Base-by-base conservation (phyloP, 2,888 invertebrate genomes). In the Phaonia tiefii region DNA sequence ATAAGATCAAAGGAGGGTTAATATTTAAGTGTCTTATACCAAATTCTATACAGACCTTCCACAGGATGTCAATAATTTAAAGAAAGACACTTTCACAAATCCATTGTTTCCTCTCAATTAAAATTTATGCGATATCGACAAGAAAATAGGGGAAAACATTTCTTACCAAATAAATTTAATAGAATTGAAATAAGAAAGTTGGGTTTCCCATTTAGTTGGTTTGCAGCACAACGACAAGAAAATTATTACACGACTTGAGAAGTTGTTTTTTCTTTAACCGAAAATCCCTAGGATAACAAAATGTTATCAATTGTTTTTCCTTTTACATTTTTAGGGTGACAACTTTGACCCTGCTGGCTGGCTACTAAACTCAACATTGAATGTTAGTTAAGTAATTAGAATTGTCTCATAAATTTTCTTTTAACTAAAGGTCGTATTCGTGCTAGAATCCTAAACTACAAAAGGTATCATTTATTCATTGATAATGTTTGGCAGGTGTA, bases 51-150 rank as follows among this genome's bases (percentile, higher is more conserved):
- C 46, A 44, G 54, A 70, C 58, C 37, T 58, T 44, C 44, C 74
- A 46, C 77, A 77, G 80, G 80, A 80, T 77, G 66, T 74, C 74
- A 54, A 74, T 80, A 77, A 74, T 74, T 80, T 74, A 66, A 80
- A 74, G 70, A 74, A 67, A 73, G 65, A 74, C 76, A 60, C 74
- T 74, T 75, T 70, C 8, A 63, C 42, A 54, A 80, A 80, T 67
- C 58, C 46, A 72, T 75, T 76, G 58, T 77, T 74, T 74, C 66
- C 71, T 75, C 37, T 63, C 42, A 63, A 63, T 63, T 63, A 63
- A 63, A 39, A 63, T 63, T 22, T 63, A 39, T 63, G 17, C 17
- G 63, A 63, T 39, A 63, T 22, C 11, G 63, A 63, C 37, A 42
- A 42, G 13, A 20, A 20, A 49, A 4, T 3, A 49, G 13, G 42